Base-by-base conservation (phyloP, 2,888 invertebrate genomes). In the Drosophila phalerata region DNA sequence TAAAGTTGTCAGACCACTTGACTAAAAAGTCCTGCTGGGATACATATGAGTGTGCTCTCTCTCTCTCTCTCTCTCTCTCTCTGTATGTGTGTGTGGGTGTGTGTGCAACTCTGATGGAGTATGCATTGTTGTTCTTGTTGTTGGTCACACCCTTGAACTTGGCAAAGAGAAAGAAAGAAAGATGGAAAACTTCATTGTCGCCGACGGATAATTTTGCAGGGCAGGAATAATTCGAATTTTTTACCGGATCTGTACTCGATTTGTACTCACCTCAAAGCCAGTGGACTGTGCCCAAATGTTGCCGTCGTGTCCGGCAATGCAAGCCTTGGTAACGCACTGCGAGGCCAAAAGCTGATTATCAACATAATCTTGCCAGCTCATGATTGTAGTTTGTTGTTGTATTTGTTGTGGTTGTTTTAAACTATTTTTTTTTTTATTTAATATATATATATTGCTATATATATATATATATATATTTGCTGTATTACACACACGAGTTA, bases 281-380 rank as follows among this genome's bases (percentile, higher is more conserved):
- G 96, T 97, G 75, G 97, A 97, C 94, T 97, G 97, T 91, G 97
- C 98, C 98, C 98, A 98, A 93, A 97, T 95, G 94, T 97, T 97
- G 93, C 98, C 98, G 93, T 98, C 97, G 94, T 97, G 97, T 93
- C 98, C 98, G 93, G 97, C 97, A 94, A 98, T 98, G 93, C 97
- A 97, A 92, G 97, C 98, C 95, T 97, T 97, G 94, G 96, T 96
- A 92, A 98, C 97, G 96, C 97, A 97, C 94, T 96, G 96, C 93
- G 97, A 97, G 93, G 97, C 97, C 94, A 98, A 95, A 94, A 98
- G 96, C 95, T 98, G 98, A 95, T 97, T 97, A 95, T 97, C 97
- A 94, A 98, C 97, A 95, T 98, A 98, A 96, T 97, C 97, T 96
- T 98, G 97, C 98, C 98, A 98, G 96, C 97, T 97, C 97, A 97